Conservation (phyloP, 2,888 invertebrate species). For the Xestobium rufovillosum region DNA sequence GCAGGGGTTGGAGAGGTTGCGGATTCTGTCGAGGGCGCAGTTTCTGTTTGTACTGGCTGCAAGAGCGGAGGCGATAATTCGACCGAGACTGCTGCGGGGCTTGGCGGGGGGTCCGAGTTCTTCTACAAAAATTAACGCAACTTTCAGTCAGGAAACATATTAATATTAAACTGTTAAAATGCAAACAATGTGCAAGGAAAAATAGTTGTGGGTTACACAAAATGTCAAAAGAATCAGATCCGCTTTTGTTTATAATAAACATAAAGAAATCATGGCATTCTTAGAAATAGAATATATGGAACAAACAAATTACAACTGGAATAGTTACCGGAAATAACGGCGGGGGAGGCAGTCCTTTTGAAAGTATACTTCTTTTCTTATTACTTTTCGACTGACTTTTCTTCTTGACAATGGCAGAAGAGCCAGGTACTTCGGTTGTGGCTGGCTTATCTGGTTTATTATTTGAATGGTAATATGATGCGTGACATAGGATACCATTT, state of each 20-base stretch:
- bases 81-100: slow-evolving; percentile 13
- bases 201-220: too few relatives aligned
- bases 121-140: slow-evolving; percentile 13
- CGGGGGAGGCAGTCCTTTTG: slow-evolving; percentile 29
- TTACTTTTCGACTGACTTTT: slow-evolving; percentile 31
- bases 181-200: too few relatives aligned
- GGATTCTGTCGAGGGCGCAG: slow-evolving; percentile 16
- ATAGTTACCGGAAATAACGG: slow-evolving; percentile 34
- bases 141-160: slow-evolving; percentile 1
- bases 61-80: slow-evolving; percentile 20
- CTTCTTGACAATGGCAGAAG: slow-evolving; percentile 28
- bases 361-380: slow-evolving; percentile 31
- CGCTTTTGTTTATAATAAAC: too few relatives aligned
- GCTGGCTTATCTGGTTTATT: slow-evolving; percentile 9
- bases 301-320: too few relatives aligned
- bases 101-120: slow-evolving; percentile 16
- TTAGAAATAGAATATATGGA: too few relatives aligned
- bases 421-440: slow-evolving; percentile 15
- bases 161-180: too few relatives aligned
- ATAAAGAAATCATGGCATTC: too few relatives aligned
- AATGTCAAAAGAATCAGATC: too few relatives aligned
- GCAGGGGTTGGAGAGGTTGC: slow-evolving; percentile 8
- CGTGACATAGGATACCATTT: background rate
- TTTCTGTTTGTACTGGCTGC: slow-evolving; percentile 22
- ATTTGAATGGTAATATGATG: background rate